Conservation (phyloP, 2,113 vertebrate genomes). For the Nothocercus nigrocapillus region DNA sequence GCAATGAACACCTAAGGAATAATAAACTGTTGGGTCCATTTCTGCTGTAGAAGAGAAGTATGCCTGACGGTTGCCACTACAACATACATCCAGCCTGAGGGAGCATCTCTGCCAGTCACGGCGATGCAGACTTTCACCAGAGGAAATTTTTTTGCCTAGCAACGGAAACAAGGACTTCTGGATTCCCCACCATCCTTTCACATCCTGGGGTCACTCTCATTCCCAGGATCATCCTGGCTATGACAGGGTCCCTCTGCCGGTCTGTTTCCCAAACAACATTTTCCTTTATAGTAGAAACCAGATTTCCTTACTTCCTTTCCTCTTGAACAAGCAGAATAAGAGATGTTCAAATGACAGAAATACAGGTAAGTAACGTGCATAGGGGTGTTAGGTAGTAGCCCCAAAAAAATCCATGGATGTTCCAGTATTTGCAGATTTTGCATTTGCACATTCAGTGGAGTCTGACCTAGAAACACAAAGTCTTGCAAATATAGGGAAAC, state of each 20-base stretch:
- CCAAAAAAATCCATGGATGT: not conserved
- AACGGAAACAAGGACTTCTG: not conserved
- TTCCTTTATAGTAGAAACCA: not conserved
- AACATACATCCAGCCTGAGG: not conserved
- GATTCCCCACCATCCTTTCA: not conserved
- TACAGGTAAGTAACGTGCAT: not conserved
- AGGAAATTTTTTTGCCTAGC: not conserved
- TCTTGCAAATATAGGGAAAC: not conserved
- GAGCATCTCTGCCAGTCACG: not conserved
- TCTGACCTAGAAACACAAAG: not conserved
- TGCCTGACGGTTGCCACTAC: not conserved
- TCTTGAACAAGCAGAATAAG: not conserved
- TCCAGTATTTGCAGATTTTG: not conserved
- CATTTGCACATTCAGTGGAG: not conserved
- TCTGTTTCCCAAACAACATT: not conserved
- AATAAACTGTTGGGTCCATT: not conserved
- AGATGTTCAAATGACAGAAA: not conserved
- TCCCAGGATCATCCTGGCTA: not conserved
- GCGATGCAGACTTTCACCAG: not conserved
- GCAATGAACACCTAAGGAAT: not conserved
- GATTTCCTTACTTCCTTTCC: not conserved
- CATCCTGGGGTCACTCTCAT: not conserved
- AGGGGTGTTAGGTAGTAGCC: not conserved
- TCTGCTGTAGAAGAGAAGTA: not conserved
- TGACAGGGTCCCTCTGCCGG: not conserved